Conservation (phyloP, 2,888 invertebrate species). For the Eupelmus urozonus region DNA sequence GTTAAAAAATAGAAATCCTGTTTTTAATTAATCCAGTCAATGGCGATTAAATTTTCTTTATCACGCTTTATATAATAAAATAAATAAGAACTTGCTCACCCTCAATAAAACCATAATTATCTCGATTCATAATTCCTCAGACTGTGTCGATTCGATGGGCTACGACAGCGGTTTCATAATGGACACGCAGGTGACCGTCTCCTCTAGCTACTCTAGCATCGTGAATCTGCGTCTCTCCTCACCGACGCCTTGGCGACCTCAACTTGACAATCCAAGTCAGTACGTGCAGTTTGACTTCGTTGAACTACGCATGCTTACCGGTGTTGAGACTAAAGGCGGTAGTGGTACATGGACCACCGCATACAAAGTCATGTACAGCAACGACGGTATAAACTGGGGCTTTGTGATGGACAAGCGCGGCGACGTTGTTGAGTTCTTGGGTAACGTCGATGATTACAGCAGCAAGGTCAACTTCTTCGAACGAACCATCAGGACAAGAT, state of each 20-base stretch:
- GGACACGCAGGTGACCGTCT: constrained; percentile 83
- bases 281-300: constrained; percentile 85
- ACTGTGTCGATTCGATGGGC: constrained; percentile 87
- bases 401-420: constrained; percentile 80
- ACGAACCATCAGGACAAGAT: constrained; percentile 86
- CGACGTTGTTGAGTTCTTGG: constrained; percentile 82
- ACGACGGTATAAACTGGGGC: constrained; percentile 85
- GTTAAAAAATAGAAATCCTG: too few species aligned
- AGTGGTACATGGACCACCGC: constrained; percentile 86
- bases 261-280: constrained; percentile 67
- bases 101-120: too few species aligned
- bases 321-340: constrained; percentile 86
- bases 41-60: too few species aligned
- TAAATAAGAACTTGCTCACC: neutral
- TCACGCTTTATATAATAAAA: neutral
- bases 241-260: constrained; percentile 65
- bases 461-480: constrained; percentile 83
- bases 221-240: constrained; percentile 64
- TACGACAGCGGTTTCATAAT: constrained; percentile 82
- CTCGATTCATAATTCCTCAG: constrained; percentile 59
- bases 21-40: too few species aligned
- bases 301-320: constrained; percentile 85
- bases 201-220: constrained; percentile 77
- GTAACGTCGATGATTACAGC: constrained; percentile 84
- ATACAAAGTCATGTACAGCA: constrained; percentile 86